Evolutionary conservation across 2,113 vertebrate species (phyloP), one percentile per base, ranked within the genome.

Genomic region (Crotophaga sulcirostris): DNA sequence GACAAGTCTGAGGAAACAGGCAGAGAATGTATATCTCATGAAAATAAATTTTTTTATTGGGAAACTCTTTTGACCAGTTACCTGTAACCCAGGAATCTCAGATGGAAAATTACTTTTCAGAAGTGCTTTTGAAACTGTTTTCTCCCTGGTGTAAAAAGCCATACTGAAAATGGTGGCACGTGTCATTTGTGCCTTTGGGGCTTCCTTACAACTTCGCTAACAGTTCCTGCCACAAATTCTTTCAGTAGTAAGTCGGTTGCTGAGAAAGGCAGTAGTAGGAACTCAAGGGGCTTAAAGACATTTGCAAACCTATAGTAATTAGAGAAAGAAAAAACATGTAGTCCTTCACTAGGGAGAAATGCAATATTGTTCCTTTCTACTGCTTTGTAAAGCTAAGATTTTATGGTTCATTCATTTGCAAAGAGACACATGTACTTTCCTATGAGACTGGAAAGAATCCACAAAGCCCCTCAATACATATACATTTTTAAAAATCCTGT

Each of bases 111-210:
- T 87, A 42, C 47, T 75, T 92, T 77, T 77, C 81, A 77, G 55
- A 89, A 86, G 49, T 87, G 38, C 42, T 94, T 81, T 88, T 92
- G 70, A 90, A 88, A 36, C 63, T 79, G 52, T 56, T 81, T 94
- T 68, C 78, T 89, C 62, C 15, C 25, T 1, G 0, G 52, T 68
- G 56, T 58, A 90, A 74, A 84, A 81, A 77, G n/a, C 9, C 38
- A 60, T 62, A 24, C 60, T 86, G 80, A 79, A 89, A 83, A 51
- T 62, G 36, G 55, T 87, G 75, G 64, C 66, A 67, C 44, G 44
- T 84, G 45, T 70, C 36, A 66, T 82, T 90, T 82, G 24, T 92
- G 44, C 34, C 86, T 69, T 64, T 83, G 51, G 54, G 91, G 69
- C 75, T 87, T 87, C 70, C 63, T 91, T 88, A 72, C 58, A 84